Conservation (phyloP, 2,113 vertebrate genomes). For the Alethe castanea region DNA sequence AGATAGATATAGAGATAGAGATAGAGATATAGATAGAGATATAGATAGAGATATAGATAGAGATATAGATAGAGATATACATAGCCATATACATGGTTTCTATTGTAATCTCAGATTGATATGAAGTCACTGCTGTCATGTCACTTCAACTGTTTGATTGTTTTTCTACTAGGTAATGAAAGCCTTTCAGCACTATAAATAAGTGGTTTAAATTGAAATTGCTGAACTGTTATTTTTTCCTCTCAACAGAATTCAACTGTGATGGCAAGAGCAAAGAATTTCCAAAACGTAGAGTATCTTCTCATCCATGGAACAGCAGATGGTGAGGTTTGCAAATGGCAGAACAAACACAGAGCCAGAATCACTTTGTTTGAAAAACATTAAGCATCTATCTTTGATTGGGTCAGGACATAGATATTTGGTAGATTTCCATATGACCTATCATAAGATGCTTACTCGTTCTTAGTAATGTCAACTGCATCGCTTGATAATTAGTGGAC, state of each 20-base stretch:
- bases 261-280: slow-evolving; percentile 90
- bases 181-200: slow-evolving; percentile 2
- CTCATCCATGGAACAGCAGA: slow-evolving; percentile 98
- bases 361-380: slow-evolving; percentile 81
- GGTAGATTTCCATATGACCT: slow-evolving; percentile 68
- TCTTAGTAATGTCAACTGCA: slow-evolving; percentile 73
- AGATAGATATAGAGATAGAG: too few species aligned
- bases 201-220: slow-evolving; percentile 59
- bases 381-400: slow-evolving; percentile 74
- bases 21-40: too few species aligned
- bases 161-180: slow-evolving; percentile 54
- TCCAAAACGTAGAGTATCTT: slow-evolving; percentile 90
- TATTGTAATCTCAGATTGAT: neutral
- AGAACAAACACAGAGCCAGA: slow-evolving; percentile 77
- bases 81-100: neutral
- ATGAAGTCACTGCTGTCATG: slow-evolving; percentile 49
- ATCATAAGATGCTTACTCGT: slow-evolving; percentile 60
- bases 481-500: slow-evolving; percentile 73
- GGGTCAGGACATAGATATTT: slow-evolving; percentile 73
- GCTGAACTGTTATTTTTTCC: slow-evolving; percentile 76
- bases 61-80: too few species aligned
- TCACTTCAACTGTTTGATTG: slow-evolving; percentile 61
- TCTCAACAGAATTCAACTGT: slow-evolving; percentile 93
- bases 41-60: too few species aligned
- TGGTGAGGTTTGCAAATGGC: slow-evolving; percentile 85